Base-by-base conservation (phyloP, 1,140 invertebrate genomes). In the Monochamus saltuarius region DNA sequence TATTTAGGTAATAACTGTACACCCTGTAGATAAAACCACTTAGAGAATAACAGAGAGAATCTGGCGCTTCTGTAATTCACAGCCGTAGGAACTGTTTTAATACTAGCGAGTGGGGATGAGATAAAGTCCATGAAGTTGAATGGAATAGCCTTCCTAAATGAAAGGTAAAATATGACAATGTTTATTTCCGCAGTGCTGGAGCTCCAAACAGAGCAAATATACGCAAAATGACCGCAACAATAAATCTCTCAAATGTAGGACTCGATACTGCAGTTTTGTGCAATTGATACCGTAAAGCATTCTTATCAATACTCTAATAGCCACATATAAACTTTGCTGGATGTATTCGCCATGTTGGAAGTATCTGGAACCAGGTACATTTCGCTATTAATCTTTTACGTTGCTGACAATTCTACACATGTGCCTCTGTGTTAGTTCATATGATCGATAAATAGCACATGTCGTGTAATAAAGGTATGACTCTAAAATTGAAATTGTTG, bases 211-310 rank as follows among this genome's bases (percentile, higher is more conserved):
- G 11, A 39, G 46, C 37, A 56, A 42, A 61, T 35, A 56, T 56
- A 56, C 52, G 59, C 53, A 51, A 56, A 40, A 54, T 34, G 45
- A 43, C 59, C 39, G 53, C 59, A 61, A 39, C 35, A 61, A 56
- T 61, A 56, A 61, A 61, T 61, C 52, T 56, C n/a, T 16, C 39
- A 34, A 45, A 60, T 60, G 56, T 51, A 61, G 38, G 39, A 61
- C 37, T 51, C 59, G 59, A 61, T 61, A 54, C 49, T 45, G 38
- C 57, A 59, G 49, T 45, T 42, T 34, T 47, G 29, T 60, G 43
- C 58, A 53, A 49, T 52, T 60, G 39, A 54, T 60, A 60, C 50
- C 35, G 58, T 54, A 60, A 54, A 53, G 36, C 43, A 60, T 53
- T 60, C 50, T 54, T 60, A 53, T 60, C 43, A 52, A 52, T 51